Base-by-base conservation (phyloP, 1,140 invertebrate genomes). In the Antheraea mylitta region DNA sequence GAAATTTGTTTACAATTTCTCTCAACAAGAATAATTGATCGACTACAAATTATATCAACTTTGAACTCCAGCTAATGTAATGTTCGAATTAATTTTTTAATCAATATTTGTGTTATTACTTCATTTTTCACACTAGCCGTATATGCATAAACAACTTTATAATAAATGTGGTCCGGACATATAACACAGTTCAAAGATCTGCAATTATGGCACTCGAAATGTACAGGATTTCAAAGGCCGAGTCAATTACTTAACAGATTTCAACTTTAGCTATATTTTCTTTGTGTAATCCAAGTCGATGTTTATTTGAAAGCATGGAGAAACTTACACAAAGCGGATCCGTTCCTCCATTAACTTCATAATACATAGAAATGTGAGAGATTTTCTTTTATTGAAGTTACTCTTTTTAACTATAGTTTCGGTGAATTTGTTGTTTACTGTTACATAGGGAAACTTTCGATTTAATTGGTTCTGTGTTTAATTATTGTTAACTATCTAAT, bases 191-290 rank as follows among this genome's bases (percentile, higher is more conserved):
- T 63, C 61, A 63, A 63, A 63, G 18, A 22, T 61, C 18, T 8
- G 11, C 18, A 10, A 16, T 22, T 36, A 36, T 36, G 16, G 30
- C 18, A 11, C 18, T 22, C 59, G 10, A 11, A 22, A n/a, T 22
- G 30, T 8, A 18, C 18, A 22, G 11, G 16, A 36, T 63, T 22
- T 63, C 70, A 72, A 73, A 73, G 64, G 65, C 67, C 30, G 61
- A 63, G 62, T 73, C 71, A 73, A 73, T 73, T 73, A 69, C 71
- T 69, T 69, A 73, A 69, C 67, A 73, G 71, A 73, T 73, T 66
- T 64, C 61, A 66, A 69, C 19, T 72, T 68, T 58, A 42, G 64
- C 60, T 69, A 73, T 48, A 63, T 63, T 64, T 61, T 67, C 71
- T 73, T 73, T 73, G 71, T 68, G 68, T 60, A 58, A 63, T 59